A percentile compares a stretch with the other conserved stretches of the same genome.
These are phyloP conservation scores for Schlechtendalia chinensis DNA, from an alignment of 1,140 invertebrate genomes.

Conservation along the genomic window DNA sequence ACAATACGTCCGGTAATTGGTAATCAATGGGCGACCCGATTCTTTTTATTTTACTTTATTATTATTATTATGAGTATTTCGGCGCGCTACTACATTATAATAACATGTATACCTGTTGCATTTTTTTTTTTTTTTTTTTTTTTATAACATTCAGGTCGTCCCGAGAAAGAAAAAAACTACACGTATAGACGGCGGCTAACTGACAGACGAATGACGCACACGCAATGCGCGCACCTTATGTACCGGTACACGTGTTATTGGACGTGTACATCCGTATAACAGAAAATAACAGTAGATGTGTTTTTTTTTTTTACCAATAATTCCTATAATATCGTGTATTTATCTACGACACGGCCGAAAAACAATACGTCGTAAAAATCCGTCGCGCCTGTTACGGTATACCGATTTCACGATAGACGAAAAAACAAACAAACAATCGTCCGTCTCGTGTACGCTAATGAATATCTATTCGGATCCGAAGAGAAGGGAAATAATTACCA, in stretches of 20 bases:
- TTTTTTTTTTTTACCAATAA: not conserved
- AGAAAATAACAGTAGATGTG: not conserved
- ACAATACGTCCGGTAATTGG: constrained; percentile 30
- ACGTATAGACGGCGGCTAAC: not conserved
- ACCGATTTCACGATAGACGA: not conserved
- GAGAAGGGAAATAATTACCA: too few relatives aligned
- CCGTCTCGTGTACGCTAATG: too few relatives aligned
- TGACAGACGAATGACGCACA: constrained; percentile 8
- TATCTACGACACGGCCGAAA: not conserved
- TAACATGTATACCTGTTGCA: not conserved
- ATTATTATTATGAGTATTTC: not conserved
- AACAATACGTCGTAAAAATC: not conserved
- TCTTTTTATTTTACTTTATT: constrained; percentile 2
- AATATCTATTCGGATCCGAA: too few relatives aligned
- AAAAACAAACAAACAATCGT: too few relatives aligned
- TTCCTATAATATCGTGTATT: not conserved
- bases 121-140: constrained; percentile 3
- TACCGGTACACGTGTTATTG: too few relatives aligned
- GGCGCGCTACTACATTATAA: not conserved
- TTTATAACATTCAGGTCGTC: constrained; percentile 4
- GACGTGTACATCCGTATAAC: too few relatives aligned
- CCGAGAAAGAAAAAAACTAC: not conserved
- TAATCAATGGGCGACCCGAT: constrained; percentile 33
- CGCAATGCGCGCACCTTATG: too few relatives aligned
- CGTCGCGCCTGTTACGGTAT: not conserved